phyloP scores from a whole-genome alignment of 2,797 vertebrate genomes.

The Gallinago solitaria region DNA sequence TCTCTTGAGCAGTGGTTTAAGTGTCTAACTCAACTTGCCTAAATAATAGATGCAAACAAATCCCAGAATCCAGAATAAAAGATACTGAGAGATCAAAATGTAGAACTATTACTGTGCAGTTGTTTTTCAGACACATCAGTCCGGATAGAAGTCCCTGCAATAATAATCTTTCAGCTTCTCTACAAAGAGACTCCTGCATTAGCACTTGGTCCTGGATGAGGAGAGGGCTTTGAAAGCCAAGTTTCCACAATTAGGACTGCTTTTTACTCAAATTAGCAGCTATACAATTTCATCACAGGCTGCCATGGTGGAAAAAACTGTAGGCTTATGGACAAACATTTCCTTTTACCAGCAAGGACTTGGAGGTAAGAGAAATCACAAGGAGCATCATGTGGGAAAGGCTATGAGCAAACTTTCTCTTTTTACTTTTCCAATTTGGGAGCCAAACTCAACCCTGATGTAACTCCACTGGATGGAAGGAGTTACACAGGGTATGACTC shows the following conservation, averaged over 20 bases:
- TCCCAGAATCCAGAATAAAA: background rate
- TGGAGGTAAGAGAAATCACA: constrained; percentile 69
- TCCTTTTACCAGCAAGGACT: constrained; percentile 59
- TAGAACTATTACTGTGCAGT: background rate
- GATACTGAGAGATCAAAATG: background rate
- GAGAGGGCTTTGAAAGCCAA: constrained; percentile 39
- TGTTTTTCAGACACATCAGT: background rate
- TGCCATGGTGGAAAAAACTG: constrained; percentile 65
- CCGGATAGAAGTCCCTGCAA: background rate
- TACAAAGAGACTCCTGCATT: constrained; percentile 32
- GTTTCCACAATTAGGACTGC: constrained; percentile 61
- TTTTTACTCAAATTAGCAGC: constrained; percentile 67
- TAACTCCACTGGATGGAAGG: constrained; percentile 40
- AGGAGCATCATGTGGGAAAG: constrained; percentile 68
- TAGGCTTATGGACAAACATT: constrained; percentile 61
- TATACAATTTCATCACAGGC: constrained; percentile 65
- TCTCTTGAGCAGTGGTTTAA: background rate
- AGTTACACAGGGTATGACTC: constrained; percentile 12
- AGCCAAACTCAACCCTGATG: constrained; percentile 51
- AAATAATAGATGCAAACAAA: background rate
- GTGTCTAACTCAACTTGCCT: background rate
- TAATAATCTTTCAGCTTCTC: constrained; percentile 12
- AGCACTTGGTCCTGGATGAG: constrained; percentile 43
- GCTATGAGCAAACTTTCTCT: constrained; percentile 64
- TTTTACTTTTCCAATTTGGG: constrained; percentile 63